Percentiles rank a stretch among this genome's conserved stretches.
Conservation (phyloP, 2,113 vertebrate genomes). For the Emydura subglobosa region DNA sequence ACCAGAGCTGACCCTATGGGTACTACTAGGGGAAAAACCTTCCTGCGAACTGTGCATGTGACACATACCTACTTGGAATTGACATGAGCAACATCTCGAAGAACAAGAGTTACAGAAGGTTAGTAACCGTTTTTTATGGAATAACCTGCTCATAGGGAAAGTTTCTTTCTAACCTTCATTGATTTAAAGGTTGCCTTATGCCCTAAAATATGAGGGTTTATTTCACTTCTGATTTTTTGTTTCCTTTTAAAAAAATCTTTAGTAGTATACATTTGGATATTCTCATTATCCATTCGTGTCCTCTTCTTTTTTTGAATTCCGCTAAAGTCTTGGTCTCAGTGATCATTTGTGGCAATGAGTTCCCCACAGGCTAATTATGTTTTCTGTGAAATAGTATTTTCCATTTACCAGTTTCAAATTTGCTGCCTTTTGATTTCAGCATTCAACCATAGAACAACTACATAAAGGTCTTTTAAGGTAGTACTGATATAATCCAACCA, state of each 20-base stretch:
- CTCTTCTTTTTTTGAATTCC: background rate
- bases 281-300: background rate
- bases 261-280: background rate
- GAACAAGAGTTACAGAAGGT: too few species aligned
- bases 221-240: background rate
- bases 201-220: background rate
- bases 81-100: too few species aligned
- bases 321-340: background rate
- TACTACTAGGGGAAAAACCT: too few species aligned
- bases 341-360: background rate
- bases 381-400: background rate
- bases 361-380: background rate
- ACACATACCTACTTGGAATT: too few species aligned
- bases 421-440: background rate
- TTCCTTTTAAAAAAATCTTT: background rate
- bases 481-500: background rate
- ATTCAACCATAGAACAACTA: background rate
- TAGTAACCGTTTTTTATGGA: too few species aligned
- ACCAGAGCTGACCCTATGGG: too few species aligned
- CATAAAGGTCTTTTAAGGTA: background rate
- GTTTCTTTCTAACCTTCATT: background rate
- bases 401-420: background rate
- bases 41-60: too few species aligned
- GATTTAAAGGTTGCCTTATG: background rate
- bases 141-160: too few species aligned